Percentiles rank a stretch among this genome's conserved stretches.
Evolutionary conservation across 2,113 vertebrate genomes (phyloP).

Genomic region (Erpornis zantholeuca): DNA sequence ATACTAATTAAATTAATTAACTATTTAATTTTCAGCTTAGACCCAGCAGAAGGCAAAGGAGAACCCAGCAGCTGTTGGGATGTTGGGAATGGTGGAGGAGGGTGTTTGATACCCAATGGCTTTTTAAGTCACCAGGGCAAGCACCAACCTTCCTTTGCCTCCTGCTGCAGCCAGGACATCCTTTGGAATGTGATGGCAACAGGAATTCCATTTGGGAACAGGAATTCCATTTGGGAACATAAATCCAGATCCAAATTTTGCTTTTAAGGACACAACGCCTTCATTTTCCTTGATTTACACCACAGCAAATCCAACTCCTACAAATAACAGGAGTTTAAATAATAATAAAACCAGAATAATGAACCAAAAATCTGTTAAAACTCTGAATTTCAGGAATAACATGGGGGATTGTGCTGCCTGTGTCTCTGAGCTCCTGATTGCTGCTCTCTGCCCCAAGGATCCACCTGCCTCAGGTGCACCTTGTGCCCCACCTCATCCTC

Average conservation of each 20-base stretch:
- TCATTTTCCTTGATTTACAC: accelerated
- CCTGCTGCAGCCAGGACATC: not conserved
- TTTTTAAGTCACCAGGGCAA: accelerated
- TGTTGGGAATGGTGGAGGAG: not conserved
- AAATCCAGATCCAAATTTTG: not conserved
- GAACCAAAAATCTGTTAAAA: accelerated
- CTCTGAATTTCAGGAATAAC: not conserved
- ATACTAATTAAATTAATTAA: not conserved
- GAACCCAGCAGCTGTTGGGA: not conserved
- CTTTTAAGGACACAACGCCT: accelerated
- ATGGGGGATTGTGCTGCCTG: not conserved
- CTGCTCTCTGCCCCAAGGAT: not conserved
- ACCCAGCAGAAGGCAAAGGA: not conserved
- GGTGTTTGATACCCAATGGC: not conserved
- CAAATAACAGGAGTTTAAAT: not conserved
- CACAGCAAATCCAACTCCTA: not conserved
- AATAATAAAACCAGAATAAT: not conserved
- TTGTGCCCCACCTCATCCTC: not conserved
- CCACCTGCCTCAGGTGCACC: not conserved
- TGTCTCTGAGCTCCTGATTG: not conserved
- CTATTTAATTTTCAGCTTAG: not conserved
- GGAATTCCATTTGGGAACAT: not conserved
- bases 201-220: not conserved
- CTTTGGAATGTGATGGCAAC: not conserved
- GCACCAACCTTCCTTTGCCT: not conserved